Conservation (phyloP, 2,113 vertebrate species). For the Pygoscelis adeliae region DNA sequence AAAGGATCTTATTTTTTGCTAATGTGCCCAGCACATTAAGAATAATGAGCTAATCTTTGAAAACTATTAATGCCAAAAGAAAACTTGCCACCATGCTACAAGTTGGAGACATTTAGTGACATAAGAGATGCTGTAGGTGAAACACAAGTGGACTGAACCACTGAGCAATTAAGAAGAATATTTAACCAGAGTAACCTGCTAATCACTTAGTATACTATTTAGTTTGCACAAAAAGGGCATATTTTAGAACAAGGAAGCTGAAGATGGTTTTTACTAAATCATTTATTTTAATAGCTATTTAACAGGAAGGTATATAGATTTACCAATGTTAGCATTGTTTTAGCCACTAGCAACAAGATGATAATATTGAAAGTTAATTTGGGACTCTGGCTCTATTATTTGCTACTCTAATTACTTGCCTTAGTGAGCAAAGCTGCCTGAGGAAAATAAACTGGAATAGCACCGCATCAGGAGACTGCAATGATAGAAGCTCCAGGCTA, state of each 20-base stretch:
- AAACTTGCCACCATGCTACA: neutral
- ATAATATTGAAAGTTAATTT: slow-evolving; percentile 70
- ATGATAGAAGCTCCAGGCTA: slow-evolving; percentile 22
- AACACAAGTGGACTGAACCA: neutral
- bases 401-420: slow-evolving; percentile 66
- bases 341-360: slow-evolving; percentile 49
- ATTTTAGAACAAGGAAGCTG: neutral
- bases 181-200: neutral
- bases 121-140: neutral
- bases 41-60: neutral
- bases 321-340: slow-evolving; percentile 35
- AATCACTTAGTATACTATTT: neutral
- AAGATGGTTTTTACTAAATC: slow-evolving; percentile 47
- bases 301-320: slow-evolving; percentile 32
- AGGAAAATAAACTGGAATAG: slow-evolving; percentile 43
- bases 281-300: slow-evolving; percentile 52
- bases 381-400: slow-evolving; percentile 50
- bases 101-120: neutral
- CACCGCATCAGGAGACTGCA: slow-evolving; percentile 7
- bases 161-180: neutral
- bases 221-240: neutral
- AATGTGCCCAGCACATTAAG: neutral
- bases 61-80: neutral
- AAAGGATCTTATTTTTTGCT: neutral
- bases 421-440: slow-evolving; percentile 29